Base-by-base conservation (phyloP, 1,140 invertebrate species). In the Nomia melanderi region DNA sequence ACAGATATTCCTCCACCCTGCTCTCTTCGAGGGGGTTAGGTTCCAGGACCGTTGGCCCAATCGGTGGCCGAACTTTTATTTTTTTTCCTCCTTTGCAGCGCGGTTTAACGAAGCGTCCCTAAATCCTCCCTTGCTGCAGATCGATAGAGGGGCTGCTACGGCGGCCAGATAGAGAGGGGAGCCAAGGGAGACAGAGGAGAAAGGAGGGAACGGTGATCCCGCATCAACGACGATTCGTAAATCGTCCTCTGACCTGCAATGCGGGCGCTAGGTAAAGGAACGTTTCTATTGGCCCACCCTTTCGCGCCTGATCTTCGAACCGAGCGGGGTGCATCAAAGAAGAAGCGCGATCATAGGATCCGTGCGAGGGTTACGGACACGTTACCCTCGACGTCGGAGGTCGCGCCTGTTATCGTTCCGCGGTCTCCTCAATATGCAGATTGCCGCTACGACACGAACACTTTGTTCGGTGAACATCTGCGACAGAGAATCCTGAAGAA, bases 51-150 rank as follows among this genome's bases (percentile, higher is more conserved):
- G 36, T 56, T 78, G 75, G 78, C 53, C 67, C 65, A 79, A 75
- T 84, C 76, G 76, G 75, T 70, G 69, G 76, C 47, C 44, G 56
- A 72, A 82, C 73, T 84, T 85, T 81, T 17, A 12, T 44, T 44
- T 44, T 44, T 44, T 44, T 17, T 14, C 41, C 41, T 44, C 12
- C 41, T 84, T 82, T 86, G 81, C 79, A 72, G 59, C 63, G 76
- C 54, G 71, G 78, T 87, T 89, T 89, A 89, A 88, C 83, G 85
- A 89, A 90, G 85, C 83, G 79, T 86, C 67, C 70, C 82, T 86
- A 83, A 87, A 86, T 88, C 88, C 84, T 78, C 69, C 73, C 74
- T 72, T 41, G 85, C 76, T 62, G 67, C 70, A 81, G 78, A 86
- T 88, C 84, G 78, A 88, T 85, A 59, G 67, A 73, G 59, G 47